These are phyloP conservation scores for Diarsia mendica DNA, from an alignment of 2,888 invertebrate genomes.

Conservation along the genomic window DNA sequence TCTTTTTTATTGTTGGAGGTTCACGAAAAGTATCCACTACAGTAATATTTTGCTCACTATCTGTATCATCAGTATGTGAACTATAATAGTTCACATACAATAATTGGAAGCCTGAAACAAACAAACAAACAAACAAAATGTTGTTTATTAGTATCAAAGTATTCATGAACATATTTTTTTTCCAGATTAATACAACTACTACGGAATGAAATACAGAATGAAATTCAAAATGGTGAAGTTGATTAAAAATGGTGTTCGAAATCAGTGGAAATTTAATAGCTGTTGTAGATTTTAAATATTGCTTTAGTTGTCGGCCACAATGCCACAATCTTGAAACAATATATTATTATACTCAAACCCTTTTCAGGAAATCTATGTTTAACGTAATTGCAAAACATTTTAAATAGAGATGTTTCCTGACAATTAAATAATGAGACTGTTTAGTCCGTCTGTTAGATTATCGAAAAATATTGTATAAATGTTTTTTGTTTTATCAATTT, in stretches of 20 bases:
- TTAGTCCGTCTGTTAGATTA: too few species aligned
- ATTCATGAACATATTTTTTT: background rate
- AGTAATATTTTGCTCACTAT: too few species aligned
- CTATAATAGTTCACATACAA: too few species aligned
- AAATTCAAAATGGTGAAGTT: too few species aligned
- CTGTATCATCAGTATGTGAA: too few species aligned
- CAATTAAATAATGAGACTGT: too few species aligned
- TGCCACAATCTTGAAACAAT: background rate
- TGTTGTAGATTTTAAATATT: background rate
- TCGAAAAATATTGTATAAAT: too few species aligned
- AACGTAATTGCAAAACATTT: background rate
- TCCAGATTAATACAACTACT: background rate
- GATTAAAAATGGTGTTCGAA: constrained; percentile 3
- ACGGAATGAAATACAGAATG: background rate
- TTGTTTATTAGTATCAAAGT: background rate
- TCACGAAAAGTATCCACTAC: too few species aligned
- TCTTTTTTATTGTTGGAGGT: too few species aligned
- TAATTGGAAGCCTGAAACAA: too few species aligned
- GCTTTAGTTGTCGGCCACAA: constrained; percentile 3
- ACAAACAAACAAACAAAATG: background rate
- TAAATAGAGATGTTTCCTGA: background rate
- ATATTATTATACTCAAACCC: background rate
- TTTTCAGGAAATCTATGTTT: background rate
- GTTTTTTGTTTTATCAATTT: too few species aligned
- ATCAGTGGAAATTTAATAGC: background rate